Conservation (phyloP, 2,797 vertebrate species). For the Leucoraja ocellata region DNA sequence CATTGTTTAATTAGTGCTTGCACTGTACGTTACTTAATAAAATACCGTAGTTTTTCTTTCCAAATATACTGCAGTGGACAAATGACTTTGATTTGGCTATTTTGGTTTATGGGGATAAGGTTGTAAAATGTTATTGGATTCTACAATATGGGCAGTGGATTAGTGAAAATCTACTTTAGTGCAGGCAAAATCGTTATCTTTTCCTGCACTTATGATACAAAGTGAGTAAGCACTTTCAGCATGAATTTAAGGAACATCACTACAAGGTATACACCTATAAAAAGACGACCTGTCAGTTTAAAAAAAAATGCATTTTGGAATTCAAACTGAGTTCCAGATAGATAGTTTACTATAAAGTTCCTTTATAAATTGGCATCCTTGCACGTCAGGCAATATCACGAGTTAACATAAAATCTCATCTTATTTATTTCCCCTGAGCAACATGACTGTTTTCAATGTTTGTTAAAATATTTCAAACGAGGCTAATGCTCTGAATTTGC, state of each 20-base stretch:
- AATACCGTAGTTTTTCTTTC: neutral
- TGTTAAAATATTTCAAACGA: neutral
- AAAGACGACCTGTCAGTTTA: neutral
- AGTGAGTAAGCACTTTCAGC: neutral
- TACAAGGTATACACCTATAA: neutral
- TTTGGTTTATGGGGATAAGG: neutral
- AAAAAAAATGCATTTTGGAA: neutral
- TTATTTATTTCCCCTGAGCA: conserved; percentile 24
- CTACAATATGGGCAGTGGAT: neutral
- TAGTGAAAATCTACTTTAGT: neutral
- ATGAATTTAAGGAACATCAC: neutral
- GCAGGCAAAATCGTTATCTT: neutral
- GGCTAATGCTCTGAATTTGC: neutral
- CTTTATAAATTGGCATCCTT: neutral
- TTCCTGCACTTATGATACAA: neutral
- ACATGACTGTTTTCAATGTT: conserved; percentile 21
- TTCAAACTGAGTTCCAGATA: neutral
- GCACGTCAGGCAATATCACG: too few relatives aligned
- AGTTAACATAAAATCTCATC: neutral
- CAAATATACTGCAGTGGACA: neutral
- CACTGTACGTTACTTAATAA: neutral
- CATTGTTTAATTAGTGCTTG: neutral
- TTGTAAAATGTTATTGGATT: neutral
- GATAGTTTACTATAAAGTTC: neutral
- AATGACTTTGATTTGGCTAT: neutral